Percentiles rank a stretch among this genome's conserved stretches.
Conservation (phyloP, 2,797 vertebrate species). For the Thamnophis elegans region DNA sequence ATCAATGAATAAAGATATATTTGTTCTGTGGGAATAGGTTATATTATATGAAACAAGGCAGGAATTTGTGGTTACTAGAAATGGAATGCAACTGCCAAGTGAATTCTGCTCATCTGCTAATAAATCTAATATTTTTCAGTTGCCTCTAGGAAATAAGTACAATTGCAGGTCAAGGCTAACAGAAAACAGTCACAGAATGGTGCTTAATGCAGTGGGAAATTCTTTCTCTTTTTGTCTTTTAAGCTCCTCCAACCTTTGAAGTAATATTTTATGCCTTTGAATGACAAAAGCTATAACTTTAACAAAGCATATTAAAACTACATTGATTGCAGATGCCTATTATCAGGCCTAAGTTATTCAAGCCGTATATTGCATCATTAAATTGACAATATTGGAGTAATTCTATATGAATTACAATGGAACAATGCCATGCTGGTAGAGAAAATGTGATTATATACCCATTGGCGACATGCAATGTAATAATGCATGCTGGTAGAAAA, state of each 20-base stretch:
- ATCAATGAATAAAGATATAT: constrained; percentile 22
- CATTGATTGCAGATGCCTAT: neutral
- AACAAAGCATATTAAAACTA: neutral
- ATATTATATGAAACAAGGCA: constrained; percentile 19
- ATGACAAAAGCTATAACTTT: neutral
- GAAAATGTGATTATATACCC: neutral
- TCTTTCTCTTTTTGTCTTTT: neutral
- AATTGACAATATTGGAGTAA: neutral
- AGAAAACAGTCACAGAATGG: neutral
- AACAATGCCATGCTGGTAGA: neutral
- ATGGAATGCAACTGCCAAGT: neutral
- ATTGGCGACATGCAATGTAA: neutral
- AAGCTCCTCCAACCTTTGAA: neutral
- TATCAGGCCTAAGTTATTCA: neutral
- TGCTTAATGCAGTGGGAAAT: neutral
- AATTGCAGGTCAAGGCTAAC: constrained; percentile 19
- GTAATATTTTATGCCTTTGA: neutral
- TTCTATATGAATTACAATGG: neutral
- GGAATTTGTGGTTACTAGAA: constrained; percentile 11
- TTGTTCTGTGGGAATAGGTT: constrained; percentile 11
- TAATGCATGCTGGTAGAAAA: neutral
- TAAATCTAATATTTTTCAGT: constrained; percentile 22
- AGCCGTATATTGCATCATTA: neutral
- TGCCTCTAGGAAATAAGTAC: constrained; percentile 2
- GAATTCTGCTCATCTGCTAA: constrained; percentile 12